Evolutionary conservation across 1,140 invertebrate species (phyloP), one percentile per base, ranked within the genome.

Genomic region (Ruditapes philippinarum): DNA sequence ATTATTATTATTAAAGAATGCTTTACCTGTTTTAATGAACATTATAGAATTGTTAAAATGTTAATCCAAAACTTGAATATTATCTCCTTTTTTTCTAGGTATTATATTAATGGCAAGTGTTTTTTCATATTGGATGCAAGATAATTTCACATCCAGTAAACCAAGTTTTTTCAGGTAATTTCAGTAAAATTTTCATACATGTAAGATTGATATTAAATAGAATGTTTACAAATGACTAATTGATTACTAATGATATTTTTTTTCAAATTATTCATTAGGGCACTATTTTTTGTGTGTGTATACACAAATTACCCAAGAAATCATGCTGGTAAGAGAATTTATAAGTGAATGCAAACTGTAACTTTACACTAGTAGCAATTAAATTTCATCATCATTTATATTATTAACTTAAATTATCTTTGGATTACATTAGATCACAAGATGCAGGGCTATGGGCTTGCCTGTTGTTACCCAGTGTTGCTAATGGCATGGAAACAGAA

Each of bases 381-480:
- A 57, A n/a, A 22, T 57, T 25, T 5, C 3, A n/a, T 9, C 22
- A 45, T 45, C 14, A 45, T 45, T 45, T 45, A 7, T 45, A 5
- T 45, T 5, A 45, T 45, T 45, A 45, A 7, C 14, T 7, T 45
- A 45, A 45, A 45, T 45, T 5, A 7, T 7, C 14, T 45, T 45
- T 45, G 42, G 5, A 45, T 45, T 40, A 70, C n/a, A 14, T 70
- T 40, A 70, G 65, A 33, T 7, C 33, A 38, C 3, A 17, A 14
- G 65, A 70, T n/a, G 11, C 65, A 17, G 65, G 65, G 19, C 36
- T 70, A 5, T 70, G 65, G 65, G 33, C 12, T 36, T 70, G 65
- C 22, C 22, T 70, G 3, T 38, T 70, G 65, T 70, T 70, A 70
- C 65, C 65, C n/a, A 70, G 65, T 70, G 65, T 70, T 70, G 65